Percentiles rank a stretch among this genome's conserved stretches.
phyloP scores from a whole-genome alignment of 2,888 invertebrate genomes.

The Adineta ricciae region DNA sequence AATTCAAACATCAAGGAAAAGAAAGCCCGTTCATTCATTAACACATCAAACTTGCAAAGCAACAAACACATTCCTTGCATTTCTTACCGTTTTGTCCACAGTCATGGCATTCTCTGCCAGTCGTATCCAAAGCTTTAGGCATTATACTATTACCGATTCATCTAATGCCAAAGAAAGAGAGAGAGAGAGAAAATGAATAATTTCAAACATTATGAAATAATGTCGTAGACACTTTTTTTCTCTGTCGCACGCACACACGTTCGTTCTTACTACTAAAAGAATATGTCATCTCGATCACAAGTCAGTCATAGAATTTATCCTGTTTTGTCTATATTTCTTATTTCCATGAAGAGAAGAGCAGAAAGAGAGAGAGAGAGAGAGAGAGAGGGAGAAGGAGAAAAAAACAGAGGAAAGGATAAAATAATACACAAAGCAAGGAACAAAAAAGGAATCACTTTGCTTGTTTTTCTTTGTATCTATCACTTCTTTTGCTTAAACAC shows the following conservation, averaged over 20 bases:
- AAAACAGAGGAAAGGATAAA: neutral
- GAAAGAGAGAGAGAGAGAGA: neutral
- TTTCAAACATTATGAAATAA: too few species aligned
- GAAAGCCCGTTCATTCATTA: too few species aligned
- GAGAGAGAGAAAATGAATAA: too few species aligned
- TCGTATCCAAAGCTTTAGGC: neutral
- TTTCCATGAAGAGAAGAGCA: neutral
- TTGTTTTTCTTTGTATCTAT: neutral
- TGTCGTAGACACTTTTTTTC: neutral
- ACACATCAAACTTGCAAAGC: neutral
- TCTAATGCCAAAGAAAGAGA: neutral
- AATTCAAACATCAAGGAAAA: too few species aligned
- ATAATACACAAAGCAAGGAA: neutral
- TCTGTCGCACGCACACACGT: neutral
- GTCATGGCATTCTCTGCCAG: neutral
- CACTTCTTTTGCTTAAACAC: neutral
- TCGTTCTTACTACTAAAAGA: neutral
- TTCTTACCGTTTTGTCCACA: neutral
- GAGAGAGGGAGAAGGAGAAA: neutral
- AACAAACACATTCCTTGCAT: neutral
- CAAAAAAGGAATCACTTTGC: neutral
- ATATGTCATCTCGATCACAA: neutral
- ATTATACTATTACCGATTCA: neutral
- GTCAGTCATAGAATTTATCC: neutral
- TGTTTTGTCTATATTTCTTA: neutral